phyloP scores from a whole-genome alignment of 2,888 invertebrate genomes.

The Mongoloraphidia duomilia region DNA sequence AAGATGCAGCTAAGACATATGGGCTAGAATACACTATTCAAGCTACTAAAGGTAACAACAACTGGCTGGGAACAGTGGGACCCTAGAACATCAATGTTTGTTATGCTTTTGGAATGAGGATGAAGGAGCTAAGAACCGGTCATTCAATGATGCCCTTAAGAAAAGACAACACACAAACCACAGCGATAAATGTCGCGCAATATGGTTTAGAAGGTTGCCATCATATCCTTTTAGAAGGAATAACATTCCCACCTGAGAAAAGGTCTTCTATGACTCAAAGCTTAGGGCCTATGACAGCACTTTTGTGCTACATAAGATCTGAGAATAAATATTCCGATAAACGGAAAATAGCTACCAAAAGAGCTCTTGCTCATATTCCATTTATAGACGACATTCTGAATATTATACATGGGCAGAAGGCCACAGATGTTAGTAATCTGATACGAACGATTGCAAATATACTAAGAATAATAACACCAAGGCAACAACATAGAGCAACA shows the following conservation, averaged over 20 bases:
- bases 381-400: conserved; percentile 13
- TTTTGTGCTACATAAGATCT: conserved; percentile 11
- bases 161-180: conserved; percentile 6
- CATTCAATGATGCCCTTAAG: conserved; percentile 11
- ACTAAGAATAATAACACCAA: too few relatives aligned
- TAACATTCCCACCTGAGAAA: conserved; percentile 14
- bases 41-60: too few relatives aligned
- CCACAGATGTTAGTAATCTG: too few relatives aligned
- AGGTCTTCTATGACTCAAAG: conserved; percentile 15
- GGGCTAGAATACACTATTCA: too few relatives aligned
- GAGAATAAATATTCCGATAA: conserved; percentile 11
- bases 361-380: conserved; percentile 12
- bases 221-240: conserved; percentile 13
- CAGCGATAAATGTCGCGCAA: conserved; percentile 4
- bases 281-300: conserved; percentile 14
- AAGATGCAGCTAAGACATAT: too few relatives aligned
- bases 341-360: conserved; percentile 15
- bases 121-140: conserved; percentile 10
- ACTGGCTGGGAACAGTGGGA: too few relatives aligned
- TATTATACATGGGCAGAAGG: too few relatives aligned
- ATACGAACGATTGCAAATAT: too few relatives aligned
- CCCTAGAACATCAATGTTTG: too few relatives aligned
- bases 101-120: too few relatives aligned
- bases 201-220: conserved; percentile 13
- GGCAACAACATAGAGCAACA: too few relatives aligned